Evolutionary conservation across 92 coral and sea anemone species (phyloP), one percentile per base, ranked within the genome.

Genomic region (Zoanthus gigantus): DNA sequence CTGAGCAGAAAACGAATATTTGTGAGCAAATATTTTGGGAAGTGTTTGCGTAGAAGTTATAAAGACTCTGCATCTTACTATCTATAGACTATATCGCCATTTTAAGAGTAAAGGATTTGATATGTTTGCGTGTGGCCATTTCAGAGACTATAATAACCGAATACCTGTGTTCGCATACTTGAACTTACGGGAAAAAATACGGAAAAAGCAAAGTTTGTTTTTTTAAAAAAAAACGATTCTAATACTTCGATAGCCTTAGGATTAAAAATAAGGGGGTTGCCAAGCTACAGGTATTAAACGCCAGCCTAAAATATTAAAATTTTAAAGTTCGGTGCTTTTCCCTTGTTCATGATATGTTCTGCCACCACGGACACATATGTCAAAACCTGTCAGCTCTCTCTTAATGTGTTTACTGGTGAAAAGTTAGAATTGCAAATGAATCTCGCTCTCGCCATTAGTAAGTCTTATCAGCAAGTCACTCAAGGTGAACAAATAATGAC

Each of bases 361-460:
- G 68, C 87, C 86, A 83, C 83, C 82, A 77, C 53, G 78, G 92
- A 78, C 83, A 88, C 73, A 88, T 85, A 65, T 74, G 65, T 95
- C 96, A 93, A 94, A 91, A 79, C 28, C 50, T 90, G 96, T 93
- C 98, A 91, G 52, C 67, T 57, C 79, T 72, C 84, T 52, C 81
- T 81, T 89, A 86, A 91, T 95, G 92, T 91, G 94, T 95, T 89
- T 93, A 88, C 89, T 88, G 42, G 86, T 46, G 37, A 60, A 89
- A 92, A 91, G 87, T 84, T 79, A 58, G 86, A 93, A 88, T 94
- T 91, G 74, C 83, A 84, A 86, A 72, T 81, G 85, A 81, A 81
- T 2, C 3, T 67, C 67, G 85, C 73, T 66, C 9, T 74, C 58
- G 58, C 85, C 85, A 81, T 81, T 81, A 81, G 75, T 17, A 50